Percentiles rank a stretch among this genome's conserved stretches.
phyloP scores from a whole-genome alignment of 1,140 invertebrate genomes.

The Aradophagus sp. region DNA sequence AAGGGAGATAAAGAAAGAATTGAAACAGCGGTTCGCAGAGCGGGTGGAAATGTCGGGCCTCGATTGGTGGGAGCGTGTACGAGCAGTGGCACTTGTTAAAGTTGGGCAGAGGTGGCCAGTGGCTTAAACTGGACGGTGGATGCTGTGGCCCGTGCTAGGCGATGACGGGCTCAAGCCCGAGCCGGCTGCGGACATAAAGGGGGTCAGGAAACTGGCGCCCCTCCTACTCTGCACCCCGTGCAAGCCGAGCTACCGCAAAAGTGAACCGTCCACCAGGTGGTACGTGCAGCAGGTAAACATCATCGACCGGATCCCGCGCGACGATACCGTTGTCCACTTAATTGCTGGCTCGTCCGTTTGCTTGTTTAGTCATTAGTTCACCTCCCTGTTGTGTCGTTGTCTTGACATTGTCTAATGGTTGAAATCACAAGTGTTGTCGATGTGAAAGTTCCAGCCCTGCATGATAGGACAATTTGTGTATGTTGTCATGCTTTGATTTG shows the following conservation, averaged over 20 bases:
- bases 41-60: slow-evolving; percentile 28
- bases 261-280: slow-evolving; percentile 70
- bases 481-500: too few species aligned
- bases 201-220: slow-evolving; percentile 68
- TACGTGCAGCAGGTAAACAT: slow-evolving; percentile 74
- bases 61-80: slow-evolving; percentile 31
- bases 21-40: slow-evolving; percentile 10
- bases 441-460: too few species aligned
- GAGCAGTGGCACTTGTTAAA: slow-evolving; percentile 40
- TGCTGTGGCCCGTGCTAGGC: slow-evolving; percentile 73
- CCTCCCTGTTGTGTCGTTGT: too few species aligned
- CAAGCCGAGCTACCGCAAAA: slow-evolving; percentile 68
- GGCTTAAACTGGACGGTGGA: slow-evolving; percentile 62
- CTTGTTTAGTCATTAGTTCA: background rate
- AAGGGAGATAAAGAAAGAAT: slow-evolving; percentile 3
- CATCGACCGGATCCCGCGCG: too few species aligned
- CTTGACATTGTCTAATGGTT: too few species aligned
- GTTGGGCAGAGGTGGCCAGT: slow-evolving; percentile 32
- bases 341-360: background rate
- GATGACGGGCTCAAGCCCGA: slow-evolving; percentile 72
- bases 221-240: slow-evolving; percentile 70
- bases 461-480: too few species aligned
- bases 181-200: slow-evolving; percentile 61
- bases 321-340: background rate
- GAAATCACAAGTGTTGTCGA: too few species aligned